A percentile compares a stretch with the other conserved stretches of the same genome.
These are phyloP conservation scores for Cydia amplana DNA, from an alignment of 1,140 invertebrate species.

Conservation along the genomic window DNA sequence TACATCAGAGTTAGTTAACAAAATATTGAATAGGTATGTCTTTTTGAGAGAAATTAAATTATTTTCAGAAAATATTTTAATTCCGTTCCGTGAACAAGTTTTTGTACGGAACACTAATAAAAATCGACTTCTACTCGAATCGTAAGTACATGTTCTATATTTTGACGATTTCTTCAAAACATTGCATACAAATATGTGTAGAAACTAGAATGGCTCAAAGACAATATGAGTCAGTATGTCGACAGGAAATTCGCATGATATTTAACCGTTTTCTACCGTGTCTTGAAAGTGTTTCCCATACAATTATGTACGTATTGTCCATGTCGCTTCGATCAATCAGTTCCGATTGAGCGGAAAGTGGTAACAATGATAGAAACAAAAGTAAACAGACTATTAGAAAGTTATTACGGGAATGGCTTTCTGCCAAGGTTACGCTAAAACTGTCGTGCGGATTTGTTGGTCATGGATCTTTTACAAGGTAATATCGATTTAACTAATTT, in stretches of 20 bases:
- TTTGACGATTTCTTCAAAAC: not conserved
- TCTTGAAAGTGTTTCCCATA: conserved; percentile 16
- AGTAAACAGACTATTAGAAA: conserved; percentile 14
- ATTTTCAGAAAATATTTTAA: too few species aligned
- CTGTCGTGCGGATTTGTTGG: not conserved
- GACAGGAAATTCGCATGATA: not conserved
- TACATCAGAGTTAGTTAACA: too few species aligned
- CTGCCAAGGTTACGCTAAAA: not conserved
- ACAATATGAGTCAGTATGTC: not conserved
- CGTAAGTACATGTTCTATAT: not conserved
- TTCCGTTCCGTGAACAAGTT: too few species aligned
- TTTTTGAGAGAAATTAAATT: too few species aligned
- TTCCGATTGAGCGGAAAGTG: conserved; percentile 12
- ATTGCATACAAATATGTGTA: not conserved
- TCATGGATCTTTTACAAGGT: not conserved
- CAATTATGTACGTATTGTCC: conserved; percentile 24
- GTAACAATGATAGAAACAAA: conserved; percentile 6
- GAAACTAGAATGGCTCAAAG: not conserved
- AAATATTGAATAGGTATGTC: too few species aligned
- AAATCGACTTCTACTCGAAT: not conserved
- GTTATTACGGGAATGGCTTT: conserved; percentile 6
- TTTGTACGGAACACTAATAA: too few species aligned
- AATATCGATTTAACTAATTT: too few species aligned
- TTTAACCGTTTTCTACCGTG: not conserved
- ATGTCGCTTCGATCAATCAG: not conserved